A percentile compares a stretch with the other conserved stretches of the same genome.
phyloP scores from a whole-genome alignment of 2,888 invertebrate species.

The Acronicta aceris region DNA sequence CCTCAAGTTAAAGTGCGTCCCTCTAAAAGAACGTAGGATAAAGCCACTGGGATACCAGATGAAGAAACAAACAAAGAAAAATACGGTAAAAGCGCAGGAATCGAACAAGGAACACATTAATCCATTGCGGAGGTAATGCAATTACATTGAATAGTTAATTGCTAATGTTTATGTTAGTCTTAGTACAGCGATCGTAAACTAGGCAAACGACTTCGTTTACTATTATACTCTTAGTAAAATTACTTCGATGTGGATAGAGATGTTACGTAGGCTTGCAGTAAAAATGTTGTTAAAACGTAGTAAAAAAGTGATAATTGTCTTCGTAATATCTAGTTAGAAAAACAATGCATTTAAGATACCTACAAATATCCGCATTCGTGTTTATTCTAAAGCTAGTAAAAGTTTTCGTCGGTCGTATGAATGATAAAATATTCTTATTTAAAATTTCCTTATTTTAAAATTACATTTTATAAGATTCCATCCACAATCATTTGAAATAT shows the following conservation, averaged over 20 bases:
- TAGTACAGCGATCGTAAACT: conserved; percentile 46
- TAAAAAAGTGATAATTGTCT: conserved; percentile 27
- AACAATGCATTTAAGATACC: conserved; percentile 1
- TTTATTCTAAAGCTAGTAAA: too few species aligned
- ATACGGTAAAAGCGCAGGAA: conserved; percentile 31
- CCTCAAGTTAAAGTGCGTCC: conserved; percentile 14
- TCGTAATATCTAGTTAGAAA: neutral
- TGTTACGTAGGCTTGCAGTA: conserved; percentile 15
- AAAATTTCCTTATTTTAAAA: too few species aligned
- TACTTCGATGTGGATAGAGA: conserved; percentile 22
- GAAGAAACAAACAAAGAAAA: conserved; percentile 38
- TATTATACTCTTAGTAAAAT: conserved; percentile 43
- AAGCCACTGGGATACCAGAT: conserved; percentile 34
- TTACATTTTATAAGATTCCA: too few species aligned
- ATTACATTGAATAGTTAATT: conserved; percentile 56
- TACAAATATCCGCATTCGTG: too few species aligned
- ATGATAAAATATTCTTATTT: too few species aligned
- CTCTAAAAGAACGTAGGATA: conserved; percentile 34
- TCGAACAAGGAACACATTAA: conserved; percentile 50
- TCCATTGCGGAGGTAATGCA: conserved; percentile 49
- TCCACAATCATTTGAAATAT: too few species aligned
- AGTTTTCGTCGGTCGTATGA: too few species aligned
- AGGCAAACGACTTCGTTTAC: conserved; percentile 43
- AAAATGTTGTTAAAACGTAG: conserved; percentile 7
- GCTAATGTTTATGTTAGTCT: conserved; percentile 47